phyloP scores from a whole-genome alignment of 2,113 vertebrate genomes.

The Sphaerodactylus townsendi region DNA sequence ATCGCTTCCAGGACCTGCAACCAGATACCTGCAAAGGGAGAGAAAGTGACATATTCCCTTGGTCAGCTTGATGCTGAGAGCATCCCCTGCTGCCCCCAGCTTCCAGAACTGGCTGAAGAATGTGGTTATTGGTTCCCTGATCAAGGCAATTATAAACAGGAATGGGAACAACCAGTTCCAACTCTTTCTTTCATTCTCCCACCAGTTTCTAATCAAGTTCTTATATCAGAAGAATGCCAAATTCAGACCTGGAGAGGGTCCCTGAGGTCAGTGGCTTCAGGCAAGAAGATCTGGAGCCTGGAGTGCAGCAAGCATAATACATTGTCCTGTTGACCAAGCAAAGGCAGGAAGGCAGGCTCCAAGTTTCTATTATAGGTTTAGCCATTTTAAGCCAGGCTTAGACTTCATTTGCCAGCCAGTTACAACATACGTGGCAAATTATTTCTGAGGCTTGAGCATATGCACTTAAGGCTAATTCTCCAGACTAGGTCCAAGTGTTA shows the following conservation, averaged over 20 bases:
- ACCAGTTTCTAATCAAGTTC: not conserved
- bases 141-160: not conserved
- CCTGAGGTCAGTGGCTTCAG: not conserved
- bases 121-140: not conserved
- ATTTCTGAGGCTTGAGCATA: not conserved
- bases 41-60: rapidly evolving
- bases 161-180: no score
- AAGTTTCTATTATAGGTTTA: not conserved
- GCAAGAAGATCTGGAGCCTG: not conserved
- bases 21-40: slow-evolving; percentile 81
- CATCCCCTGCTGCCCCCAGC: not conserved
- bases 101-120: not conserved
- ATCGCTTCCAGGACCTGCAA: slow-evolving; percentile 85
- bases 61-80: not conserved
- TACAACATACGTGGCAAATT: not conserved
- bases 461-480: not conserved
- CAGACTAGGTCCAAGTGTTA: not conserved
- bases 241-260: not conserved
- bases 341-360: not conserved
- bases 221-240: not conserved
- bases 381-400: not conserved
- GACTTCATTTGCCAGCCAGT: not conserved
- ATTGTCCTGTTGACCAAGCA: not conserved
- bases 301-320: not conserved
- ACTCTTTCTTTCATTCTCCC: not conserved